Evolutionary conservation across 1,140 invertebrate genomes (phyloP), one percentile per base, ranked within the genome.

Genomic region (Hypothenemus hampei): DNA sequence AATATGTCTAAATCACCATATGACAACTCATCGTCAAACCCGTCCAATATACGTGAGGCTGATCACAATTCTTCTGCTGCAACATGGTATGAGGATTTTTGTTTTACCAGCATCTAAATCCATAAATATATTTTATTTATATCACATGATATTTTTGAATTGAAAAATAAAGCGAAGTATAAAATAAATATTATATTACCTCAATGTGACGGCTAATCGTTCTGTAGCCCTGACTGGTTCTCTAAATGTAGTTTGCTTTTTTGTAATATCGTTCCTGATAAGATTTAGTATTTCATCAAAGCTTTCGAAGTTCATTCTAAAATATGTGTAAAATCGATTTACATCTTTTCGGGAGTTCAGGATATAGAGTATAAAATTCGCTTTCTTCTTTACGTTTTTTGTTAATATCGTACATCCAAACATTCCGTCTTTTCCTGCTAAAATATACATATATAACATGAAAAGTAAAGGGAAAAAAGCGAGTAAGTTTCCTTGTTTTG

Each of bases 141-240:
- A n/a, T n/a, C n/a, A n/a, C n/a, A n/a, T 29, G 24, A 6, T 11
- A 29, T 11, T 5, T 29, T 29, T 29, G 11, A 29, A 29, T 29
- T 29, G 24, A 6, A 29, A 29, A 29, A 11, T 29, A 11, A 29
- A 29, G 5, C 20, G 37, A 19, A 40, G n/a, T 18, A 19, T 15
- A 40, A 40, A 40, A 11, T 19, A 20, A 3, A 40, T 3, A 4
- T 11, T 3, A 11, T n/a, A 36, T 22, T 22, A 50, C 20, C 20
- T 50, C 19, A 40, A 21, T 41, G 35, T 50, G 22, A 40, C 48
- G 8, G 48, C 48, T 50, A 50, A 22, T 24, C 48, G 48, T 50
- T 50, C 48, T 22, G 35, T 50, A 2, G 48, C 48, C 4, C 19
- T 20, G 21, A 50, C 40, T 19, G 35, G 48, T 40, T 50, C 26